Base-by-base conservation (phyloP, 2,113 vertebrate species). In the Monopterus albus region DNA sequence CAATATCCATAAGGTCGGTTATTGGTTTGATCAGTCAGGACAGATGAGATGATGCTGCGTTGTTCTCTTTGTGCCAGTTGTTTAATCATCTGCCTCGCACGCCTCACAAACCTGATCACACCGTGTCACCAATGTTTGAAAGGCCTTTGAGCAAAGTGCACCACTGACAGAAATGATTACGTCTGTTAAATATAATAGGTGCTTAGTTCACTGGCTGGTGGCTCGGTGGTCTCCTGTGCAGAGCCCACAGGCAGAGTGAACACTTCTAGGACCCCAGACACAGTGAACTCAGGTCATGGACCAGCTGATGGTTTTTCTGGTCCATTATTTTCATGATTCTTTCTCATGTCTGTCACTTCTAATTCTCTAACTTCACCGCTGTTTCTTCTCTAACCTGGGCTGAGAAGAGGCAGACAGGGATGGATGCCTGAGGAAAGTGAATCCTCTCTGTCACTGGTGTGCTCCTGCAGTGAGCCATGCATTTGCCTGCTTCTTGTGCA, bases 401-500 rank as follows among this genome's bases (percentile, higher is more conserved):
- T 63, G 39, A 69, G 61, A 50, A 51, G 59, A 73, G 66, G 40
- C 72, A 58, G 67, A 47, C 72, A 28, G 65, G 51, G 77, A 88
- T 73, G 81, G 73, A 87, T 81, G 55, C 64, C 65, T 13, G 61
- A 81, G 86, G 85, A 90, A 86, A 91, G 87, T 67, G 66, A 80
- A 78, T 82, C 67, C 63, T 70, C 61, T 74, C 71, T 82, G 73
- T 85, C 45, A 0, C 39, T 5, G 39, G 8, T 20, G 47, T 62
- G 52, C 58, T 68, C 28, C 59, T 47, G 61, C 59, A 75, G 49
- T 45, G 29, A 69, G 38, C 55, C 42, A n/a, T 28, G 46, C 42
- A 4, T n/a, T n/a, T n/a, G n/a, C n/a, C n/a, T n/a, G n/a, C n/a
- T n/a, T n/a, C n/a, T n/a, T n/a, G n/a, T 39, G 11, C 68, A 28